Percentiles rank a stretch among this genome's conserved stretches.
These are phyloP conservation scores for Ranitomeya imitator DNA, from an alignment of 2,113 vertebrate species.

Conservation along the genomic window DNA sequence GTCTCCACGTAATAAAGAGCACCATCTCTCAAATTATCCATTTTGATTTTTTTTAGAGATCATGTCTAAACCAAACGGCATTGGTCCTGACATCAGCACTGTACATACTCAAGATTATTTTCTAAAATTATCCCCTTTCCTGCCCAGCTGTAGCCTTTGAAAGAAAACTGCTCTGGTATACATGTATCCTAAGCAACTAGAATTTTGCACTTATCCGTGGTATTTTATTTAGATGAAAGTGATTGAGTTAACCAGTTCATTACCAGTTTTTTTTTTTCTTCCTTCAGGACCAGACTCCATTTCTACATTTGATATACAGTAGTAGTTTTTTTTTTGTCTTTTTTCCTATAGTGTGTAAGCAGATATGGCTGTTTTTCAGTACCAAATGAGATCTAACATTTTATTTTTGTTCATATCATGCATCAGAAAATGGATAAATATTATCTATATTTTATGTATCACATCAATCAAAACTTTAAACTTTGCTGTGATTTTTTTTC, in stretches of 20 bases:
- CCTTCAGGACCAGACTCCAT: no score
- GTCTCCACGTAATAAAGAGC: background rate
- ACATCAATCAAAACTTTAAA: background rate
- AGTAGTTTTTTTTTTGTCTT: background rate
- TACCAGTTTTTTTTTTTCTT: background rate
- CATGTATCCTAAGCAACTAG: slow-evolving; percentile 9
- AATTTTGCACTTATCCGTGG: slow-evolving; percentile 13
- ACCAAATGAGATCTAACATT: background rate
- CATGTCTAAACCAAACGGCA: slow-evolving; percentile 4
- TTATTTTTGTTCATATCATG: background rate
- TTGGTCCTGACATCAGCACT: slow-evolving; percentile 43
- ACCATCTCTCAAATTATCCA: background rate
- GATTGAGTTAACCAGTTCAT: background rate
- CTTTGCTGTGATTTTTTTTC: no score
- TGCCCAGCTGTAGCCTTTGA: slow-evolving; percentile 45
- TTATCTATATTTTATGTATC: background rate
- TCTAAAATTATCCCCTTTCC: slow-evolving; percentile 37
- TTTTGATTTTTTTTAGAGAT: slow-evolving; percentile 25
- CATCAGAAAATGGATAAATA: background rate
- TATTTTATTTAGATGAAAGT: slow-evolving; percentile 16
- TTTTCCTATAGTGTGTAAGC: background rate
- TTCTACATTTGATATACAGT: background rate
- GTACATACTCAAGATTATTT: slow-evolving; percentile 24
- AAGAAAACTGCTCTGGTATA: slow-evolving; percentile 34
- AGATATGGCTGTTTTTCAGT: background rate